phyloP scores from a whole-genome alignment of 2,113 vertebrate species.

The Anolis sagrei region DNA sequence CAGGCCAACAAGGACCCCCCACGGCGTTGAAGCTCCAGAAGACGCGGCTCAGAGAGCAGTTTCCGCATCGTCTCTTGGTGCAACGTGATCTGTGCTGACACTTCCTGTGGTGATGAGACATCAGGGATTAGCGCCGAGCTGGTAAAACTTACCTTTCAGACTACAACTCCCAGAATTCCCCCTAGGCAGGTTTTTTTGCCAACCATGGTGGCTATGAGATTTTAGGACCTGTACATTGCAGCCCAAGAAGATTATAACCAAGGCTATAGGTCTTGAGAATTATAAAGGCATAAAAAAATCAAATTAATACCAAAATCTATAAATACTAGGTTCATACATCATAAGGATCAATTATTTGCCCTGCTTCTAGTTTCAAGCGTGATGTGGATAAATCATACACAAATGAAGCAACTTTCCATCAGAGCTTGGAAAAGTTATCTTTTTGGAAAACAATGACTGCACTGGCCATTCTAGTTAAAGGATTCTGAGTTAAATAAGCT shows the following conservation, averaged over 20 bases:
- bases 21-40: conserved; percentile 84
- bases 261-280: background rate
- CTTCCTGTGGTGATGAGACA: conserved; percentile 54
- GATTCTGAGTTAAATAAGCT: too few relatives aligned
- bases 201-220: too few relatives aligned
- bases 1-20: conserved; percentile 89
- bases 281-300: background rate
- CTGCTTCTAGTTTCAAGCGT: background rate
- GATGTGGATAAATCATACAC: background rate
- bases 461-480: too few relatives aligned
- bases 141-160: background rate
- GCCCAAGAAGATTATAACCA: background rate
- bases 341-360: background rate
- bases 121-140: background rate
- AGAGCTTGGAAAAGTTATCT: too few relatives aligned
- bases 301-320: background rate
- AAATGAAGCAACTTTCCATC: background rate
- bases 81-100: conserved; percentile 75
- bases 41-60: conserved; percentile 83
- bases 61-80: conserved; percentile 83
- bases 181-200: too few relatives aligned
- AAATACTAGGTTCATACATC: background rate
- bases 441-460: too few relatives aligned
- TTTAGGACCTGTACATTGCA: too few relatives aligned
- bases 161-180: too few relatives aligned